Percentiles rank a stretch among this genome's conserved stretches.
These are phyloP conservation scores for Holocentrus rufus DNA, from an alignment of 2,797 vertebrate genomes.

Conservation along the genomic window DNA sequence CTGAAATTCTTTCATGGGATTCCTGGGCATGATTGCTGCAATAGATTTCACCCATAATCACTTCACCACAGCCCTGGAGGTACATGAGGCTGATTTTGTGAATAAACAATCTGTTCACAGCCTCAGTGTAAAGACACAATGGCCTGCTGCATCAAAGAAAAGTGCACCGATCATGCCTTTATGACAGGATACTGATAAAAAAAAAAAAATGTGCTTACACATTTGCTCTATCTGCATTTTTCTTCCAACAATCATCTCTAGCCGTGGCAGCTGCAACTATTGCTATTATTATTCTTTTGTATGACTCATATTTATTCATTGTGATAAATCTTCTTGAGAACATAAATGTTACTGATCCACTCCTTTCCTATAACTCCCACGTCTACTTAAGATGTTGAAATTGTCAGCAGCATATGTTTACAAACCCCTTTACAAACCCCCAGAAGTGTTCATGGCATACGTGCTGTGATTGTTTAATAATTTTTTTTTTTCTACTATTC, in stretches of 20 bases:
- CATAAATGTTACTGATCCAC: no score
- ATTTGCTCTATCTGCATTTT: constrained; percentile 28
- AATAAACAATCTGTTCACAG: constrained; percentile 43
- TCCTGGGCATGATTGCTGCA: constrained; percentile 45
- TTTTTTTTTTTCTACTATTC: no score
- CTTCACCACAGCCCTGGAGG: constrained; percentile 44
- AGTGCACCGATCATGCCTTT: constrained; percentile 39
- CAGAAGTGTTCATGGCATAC: no score
- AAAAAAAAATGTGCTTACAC: constrained; percentile 59
- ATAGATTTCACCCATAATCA: constrained; percentile 28
- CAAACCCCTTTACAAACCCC: no score
- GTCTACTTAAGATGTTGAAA: no score
- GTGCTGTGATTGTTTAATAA: no score
- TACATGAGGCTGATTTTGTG: constrained; percentile 45
- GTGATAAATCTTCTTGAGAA: no score
- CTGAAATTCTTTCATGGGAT: constrained; percentile 31
- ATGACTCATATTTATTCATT: no score
- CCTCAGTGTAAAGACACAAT: constrained; percentile 49
- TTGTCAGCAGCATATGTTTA: no score
- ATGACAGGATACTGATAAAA: constrained; percentile 66
- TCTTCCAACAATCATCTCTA: constrained; percentile 42
- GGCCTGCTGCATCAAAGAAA: constrained; percentile 47
- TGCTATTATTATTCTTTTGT: no score
- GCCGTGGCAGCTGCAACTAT: background rate
- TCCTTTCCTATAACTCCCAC: no score